These are phyloP conservation scores for Drosophila busckii DNA, from an alignment of 1,140 invertebrate species.

Conservation along the genomic window DNA sequence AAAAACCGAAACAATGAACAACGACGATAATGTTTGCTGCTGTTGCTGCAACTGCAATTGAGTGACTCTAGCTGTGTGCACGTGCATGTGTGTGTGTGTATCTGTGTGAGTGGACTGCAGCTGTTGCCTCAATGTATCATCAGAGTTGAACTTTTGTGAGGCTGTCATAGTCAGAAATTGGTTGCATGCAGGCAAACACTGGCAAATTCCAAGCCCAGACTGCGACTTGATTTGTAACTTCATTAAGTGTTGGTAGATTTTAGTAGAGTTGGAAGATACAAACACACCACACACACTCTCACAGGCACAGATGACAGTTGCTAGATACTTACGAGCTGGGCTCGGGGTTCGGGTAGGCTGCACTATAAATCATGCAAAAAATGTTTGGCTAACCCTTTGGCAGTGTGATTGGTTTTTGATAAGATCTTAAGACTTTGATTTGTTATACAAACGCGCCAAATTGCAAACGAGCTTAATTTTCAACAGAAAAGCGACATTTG, in stretches of 20 bases:
- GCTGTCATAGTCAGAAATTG: conserved; percentile 70
- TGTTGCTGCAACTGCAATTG: conserved; percentile 68
- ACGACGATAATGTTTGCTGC: conserved; percentile 36
- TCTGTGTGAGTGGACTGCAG: conserved; percentile 51
- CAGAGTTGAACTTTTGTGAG: conserved; percentile 69
- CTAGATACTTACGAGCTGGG: neutral
- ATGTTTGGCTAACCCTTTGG: conserved; percentile 28
- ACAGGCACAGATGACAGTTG: neutral
- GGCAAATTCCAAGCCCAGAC: conserved; percentile 36
- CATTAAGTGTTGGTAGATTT: conserved; percentile 37
- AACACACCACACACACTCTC: too few relatives aligned
- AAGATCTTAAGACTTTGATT: conserved; percentile 30
- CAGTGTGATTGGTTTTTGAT: conserved; percentile 56
- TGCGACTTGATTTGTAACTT: conserved; percentile 71
- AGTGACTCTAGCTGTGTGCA: conserved; percentile 16
- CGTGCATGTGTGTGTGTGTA: conserved; percentile 8
- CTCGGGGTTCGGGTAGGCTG: too few relatives aligned
- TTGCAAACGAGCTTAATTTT: too few relatives aligned
- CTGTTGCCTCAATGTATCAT: conserved; percentile 72
- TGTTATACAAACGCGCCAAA: neutral
- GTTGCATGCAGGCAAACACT: conserved; percentile 59
- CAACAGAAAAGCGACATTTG: too few relatives aligned
- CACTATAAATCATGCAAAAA: conserved; percentile 53
- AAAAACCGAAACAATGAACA: conserved; percentile 63
- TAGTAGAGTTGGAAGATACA: neutral